phyloP scores from a whole-genome alignment of 2,888 invertebrate genomes.

The Morpho achilles region DNA sequence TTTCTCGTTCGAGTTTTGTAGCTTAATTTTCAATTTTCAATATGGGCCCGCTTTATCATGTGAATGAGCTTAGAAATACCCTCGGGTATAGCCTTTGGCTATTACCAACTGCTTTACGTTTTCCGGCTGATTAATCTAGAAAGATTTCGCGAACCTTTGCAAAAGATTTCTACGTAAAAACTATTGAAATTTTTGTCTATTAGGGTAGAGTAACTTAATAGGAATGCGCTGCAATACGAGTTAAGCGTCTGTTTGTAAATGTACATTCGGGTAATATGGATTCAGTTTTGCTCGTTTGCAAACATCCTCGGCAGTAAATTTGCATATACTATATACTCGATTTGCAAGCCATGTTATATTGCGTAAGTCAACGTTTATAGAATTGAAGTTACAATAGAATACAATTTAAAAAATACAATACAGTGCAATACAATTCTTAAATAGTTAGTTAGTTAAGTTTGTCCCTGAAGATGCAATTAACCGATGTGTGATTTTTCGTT shows the following conservation, averaged over 20 bases:
- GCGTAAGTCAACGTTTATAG: too few relatives aligned
- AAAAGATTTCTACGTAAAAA: too few relatives aligned
- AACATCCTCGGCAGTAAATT: slow-evolving; percentile 18
- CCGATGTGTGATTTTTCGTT: too few relatives aligned
- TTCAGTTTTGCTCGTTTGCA: slow-evolving; percentile 21
- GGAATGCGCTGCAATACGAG: slow-evolving; percentile 21
- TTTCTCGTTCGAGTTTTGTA: background rate
- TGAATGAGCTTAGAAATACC: slow-evolving; percentile 21
- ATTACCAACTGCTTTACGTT: slow-evolving; percentile 23
- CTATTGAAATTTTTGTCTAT: slow-evolving; percentile 8
- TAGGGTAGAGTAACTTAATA: slow-evolving; percentile 7
- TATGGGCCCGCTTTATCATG: slow-evolving; percentile 19
- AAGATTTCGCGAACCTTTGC: slow-evolving; percentile 16
- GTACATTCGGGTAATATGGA: slow-evolving; percentile 30
- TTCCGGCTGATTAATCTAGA: slow-evolving; percentile 28
- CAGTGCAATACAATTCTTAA: too few relatives aligned
- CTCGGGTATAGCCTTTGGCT: slow-evolving; percentile 15
- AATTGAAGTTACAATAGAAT: too few relatives aligned
- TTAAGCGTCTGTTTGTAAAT: slow-evolving; percentile 32
- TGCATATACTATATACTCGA: slow-evolving; percentile 14
- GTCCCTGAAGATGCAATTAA: too few relatives aligned
- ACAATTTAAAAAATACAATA: too few relatives aligned
- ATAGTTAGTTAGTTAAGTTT: too few relatives aligned
- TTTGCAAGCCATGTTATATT: too few relatives aligned
- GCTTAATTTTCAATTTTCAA: slow-evolving; percentile 19